These are phyloP conservation scores for Pollimyrus isidori DNA, from an alignment of 2,113 vertebrate genomes.

Conservation along the genomic window DNA sequence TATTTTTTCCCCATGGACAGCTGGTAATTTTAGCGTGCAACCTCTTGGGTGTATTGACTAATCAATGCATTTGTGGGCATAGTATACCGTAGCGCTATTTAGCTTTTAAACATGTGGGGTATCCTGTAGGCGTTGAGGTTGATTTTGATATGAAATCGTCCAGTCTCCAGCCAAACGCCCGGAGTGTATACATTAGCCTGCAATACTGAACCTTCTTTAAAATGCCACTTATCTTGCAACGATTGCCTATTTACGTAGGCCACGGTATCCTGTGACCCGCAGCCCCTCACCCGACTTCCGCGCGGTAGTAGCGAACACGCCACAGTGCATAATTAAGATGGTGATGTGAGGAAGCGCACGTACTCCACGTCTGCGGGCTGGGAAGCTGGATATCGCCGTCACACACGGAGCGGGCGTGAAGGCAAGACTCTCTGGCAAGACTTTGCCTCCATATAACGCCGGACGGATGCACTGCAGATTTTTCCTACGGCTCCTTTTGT, in stretches of 20 bases:
- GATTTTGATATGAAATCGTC: not conserved
- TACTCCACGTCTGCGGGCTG: not conserved
- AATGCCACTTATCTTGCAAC: not conserved
- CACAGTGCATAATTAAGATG: conserved; percentile 1
- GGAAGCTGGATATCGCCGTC: not conserved
- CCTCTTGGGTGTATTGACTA: not conserved
- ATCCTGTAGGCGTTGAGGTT: not conserved
- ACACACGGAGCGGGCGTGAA: not conserved
- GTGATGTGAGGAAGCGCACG: not conserved
- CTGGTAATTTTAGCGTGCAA: not conserved
- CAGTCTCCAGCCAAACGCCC: not conserved
- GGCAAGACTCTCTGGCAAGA: not conserved
- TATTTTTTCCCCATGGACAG: not conserved
- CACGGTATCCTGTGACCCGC: not conserved
- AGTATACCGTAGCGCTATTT: not conserved
- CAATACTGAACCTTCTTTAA: not conserved
- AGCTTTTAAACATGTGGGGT: not conserved
- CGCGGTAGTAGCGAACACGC: not conserved
- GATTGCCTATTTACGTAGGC: not conserved
- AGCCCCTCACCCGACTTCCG: conserved; percentile 1
- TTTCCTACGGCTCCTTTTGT: not conserved
- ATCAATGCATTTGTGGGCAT: not conserved
- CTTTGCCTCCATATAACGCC: not conserved
- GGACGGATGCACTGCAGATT: not conserved
- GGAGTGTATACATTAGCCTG: not conserved